These are phyloP conservation scores for Tonatia bakeri DNA, from an alignment of 2,113 vertebrate genomes.

Conservation along the genomic window DNA sequence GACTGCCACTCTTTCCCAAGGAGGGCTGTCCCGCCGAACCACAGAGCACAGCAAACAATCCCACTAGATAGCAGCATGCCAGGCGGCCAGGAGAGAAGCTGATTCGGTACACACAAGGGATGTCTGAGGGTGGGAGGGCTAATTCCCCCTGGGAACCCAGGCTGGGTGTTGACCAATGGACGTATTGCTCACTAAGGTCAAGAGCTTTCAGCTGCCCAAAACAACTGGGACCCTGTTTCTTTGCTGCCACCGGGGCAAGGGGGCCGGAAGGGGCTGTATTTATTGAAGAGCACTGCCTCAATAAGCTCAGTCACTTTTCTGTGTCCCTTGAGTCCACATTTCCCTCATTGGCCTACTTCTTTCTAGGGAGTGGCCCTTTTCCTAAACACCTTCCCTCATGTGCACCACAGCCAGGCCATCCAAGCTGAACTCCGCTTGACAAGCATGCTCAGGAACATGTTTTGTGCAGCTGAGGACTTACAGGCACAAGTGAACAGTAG, in stretches of 20 bases:
- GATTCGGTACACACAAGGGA: neutral
- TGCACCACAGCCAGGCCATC: neutral
- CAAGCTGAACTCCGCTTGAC: neutral
- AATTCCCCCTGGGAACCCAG: neutral
- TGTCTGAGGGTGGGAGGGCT: neutral
- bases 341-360: neutral
- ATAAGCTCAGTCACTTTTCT: neutral
- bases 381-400: neutral
- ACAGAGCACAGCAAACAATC: neutral
- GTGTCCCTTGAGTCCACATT: neutral
- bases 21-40: neutral
- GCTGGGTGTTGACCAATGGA: neutral
- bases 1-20: neutral
- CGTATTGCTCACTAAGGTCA: neutral
- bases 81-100: neutral
- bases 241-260: neutral
- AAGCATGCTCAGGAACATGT: neutral
- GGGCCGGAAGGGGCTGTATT: neutral
- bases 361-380: neutral
- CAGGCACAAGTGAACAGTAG: neutral
- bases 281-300: neutral
- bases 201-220: neutral
- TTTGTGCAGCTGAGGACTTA: neutral
- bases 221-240: neutral
- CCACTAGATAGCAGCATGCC: rapidly evolving